phyloP scores from a whole-genome alignment of 2,888 invertebrate genomes.

The Heteropelma amictum region DNA sequence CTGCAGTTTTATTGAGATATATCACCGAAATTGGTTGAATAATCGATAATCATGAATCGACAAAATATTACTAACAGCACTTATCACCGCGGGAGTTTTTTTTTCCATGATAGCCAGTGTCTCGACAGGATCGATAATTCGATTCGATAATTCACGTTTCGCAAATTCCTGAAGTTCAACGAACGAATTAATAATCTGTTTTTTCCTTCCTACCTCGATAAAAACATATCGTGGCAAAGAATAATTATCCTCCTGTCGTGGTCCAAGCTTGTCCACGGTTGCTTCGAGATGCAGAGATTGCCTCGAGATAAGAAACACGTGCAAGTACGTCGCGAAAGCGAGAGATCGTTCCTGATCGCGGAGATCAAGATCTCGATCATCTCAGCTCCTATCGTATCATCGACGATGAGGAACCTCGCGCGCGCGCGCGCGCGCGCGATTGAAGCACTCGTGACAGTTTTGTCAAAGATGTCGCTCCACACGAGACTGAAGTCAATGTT shows the following conservation, averaged over 20 bases:
- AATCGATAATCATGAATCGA: not conserved
- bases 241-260: not conserved
- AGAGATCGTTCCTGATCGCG: conserved; percentile 35
- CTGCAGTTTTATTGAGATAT: not conserved
- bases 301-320: conserved; percentile 25
- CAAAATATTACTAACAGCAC: not conserved
- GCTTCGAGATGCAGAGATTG: conserved; percentile 9
- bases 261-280: conserved; percentile 21
- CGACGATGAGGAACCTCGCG: not conserved
- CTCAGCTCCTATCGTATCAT: conserved; percentile 12
- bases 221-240: not conserved
- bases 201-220: not conserved
- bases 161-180: not conserved
- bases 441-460: conserved; percentile 36
- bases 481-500: not conserved
- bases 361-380: conserved; percentile 48
- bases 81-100: not conserved
- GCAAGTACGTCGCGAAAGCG: conserved; percentile 3
- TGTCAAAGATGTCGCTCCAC: not conserved
- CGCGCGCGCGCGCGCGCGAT: conserved; percentile 25
- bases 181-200: not conserved
- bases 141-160: not conserved
- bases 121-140: not conserved
- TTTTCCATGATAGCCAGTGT: not conserved
- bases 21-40: too few species aligned